Evolutionary conservation across 64 coral and sea anemone genomes (phyloP).

Genomic region (Actinia equina): DNA sequence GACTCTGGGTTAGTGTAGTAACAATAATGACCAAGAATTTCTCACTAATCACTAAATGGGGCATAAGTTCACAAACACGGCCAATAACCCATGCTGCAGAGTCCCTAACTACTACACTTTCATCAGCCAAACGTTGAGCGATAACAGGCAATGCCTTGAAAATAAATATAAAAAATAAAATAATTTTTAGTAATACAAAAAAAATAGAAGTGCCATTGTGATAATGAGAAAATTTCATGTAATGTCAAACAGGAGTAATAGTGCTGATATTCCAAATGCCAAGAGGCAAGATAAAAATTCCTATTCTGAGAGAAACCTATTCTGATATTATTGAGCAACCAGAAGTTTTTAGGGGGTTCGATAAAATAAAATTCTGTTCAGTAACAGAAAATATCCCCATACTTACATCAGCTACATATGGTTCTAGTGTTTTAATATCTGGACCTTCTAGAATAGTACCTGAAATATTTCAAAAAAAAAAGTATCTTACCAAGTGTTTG

Average conservation of each 20-base stretch:
- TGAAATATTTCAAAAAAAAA: slow-evolving; percentile 19
- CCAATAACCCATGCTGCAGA: slow-evolving; percentile 97
- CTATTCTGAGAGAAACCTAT: too few relatives aligned
- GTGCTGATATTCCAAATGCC: too few relatives aligned
- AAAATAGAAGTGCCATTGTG: too few relatives aligned
- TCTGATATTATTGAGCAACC: too few relatives aligned
- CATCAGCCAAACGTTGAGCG: slow-evolving; percentile 56
- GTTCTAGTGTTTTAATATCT: slow-evolving; percentile 67
- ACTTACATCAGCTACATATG: slow-evolving; percentile 60
- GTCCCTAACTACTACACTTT: slow-evolving; percentile 74
- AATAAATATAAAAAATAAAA: not conserved
- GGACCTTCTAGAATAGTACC: slow-evolving; percentile 96
- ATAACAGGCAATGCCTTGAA: slow-evolving; percentile 63
- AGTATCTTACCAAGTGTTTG: too few relatives aligned
- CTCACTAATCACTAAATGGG: slow-evolving; percentile 73
- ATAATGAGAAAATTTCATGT: too few relatives aligned
- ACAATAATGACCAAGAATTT: slow-evolving; percentile 46
- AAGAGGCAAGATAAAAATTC: too few relatives aligned
- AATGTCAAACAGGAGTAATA: too few relatives aligned
- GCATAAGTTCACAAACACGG: slow-evolving; percentile 88
- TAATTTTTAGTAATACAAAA: not conserved
- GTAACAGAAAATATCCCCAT: too few relatives aligned
- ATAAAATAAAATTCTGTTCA: too few relatives aligned
- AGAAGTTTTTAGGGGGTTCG: too few relatives aligned
- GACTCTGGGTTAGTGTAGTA: slow-evolving; percentile 41